phyloP scores from a whole-genome alignment of 2,113 vertebrate species.

The Bucco capensis region DNA sequence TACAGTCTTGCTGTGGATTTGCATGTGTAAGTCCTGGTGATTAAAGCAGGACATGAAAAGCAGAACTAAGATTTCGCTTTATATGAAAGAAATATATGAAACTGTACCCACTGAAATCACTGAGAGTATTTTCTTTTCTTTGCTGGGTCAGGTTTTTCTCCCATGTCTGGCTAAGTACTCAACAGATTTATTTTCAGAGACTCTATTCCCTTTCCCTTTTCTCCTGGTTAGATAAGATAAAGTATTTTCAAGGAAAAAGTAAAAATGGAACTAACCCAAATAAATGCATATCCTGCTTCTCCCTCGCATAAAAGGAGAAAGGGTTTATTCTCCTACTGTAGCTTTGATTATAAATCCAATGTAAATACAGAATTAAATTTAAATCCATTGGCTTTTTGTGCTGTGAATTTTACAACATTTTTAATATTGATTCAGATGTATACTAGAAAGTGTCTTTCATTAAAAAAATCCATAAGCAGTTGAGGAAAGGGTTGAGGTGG shows the following conservation, averaged over 20 bases:
- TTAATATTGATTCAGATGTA: constrained; percentile 19
- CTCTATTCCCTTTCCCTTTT: not conserved
- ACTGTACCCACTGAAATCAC: not conserved
- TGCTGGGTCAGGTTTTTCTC: constrained; percentile 33
- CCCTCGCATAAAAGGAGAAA: not conserved
- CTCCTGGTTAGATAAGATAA: constrained; percentile 37
- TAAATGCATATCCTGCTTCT: constrained; percentile 34
- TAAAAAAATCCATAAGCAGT: constrained; percentile 2
- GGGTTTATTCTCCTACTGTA: not conserved
- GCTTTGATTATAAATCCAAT: constrained; percentile 29
- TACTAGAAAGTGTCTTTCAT: not conserved
- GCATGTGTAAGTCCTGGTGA: not conserved
- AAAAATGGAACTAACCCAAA: constrained; percentile 11
- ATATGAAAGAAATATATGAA: not conserved
- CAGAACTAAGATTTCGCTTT: not conserved
- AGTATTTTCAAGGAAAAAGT: not conserved
- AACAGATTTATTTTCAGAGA: constrained; percentile 19
- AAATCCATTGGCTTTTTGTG: not conserved
- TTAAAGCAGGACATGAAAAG: not conserved
- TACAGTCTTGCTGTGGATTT: not conserved
- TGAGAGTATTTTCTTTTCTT: not conserved
- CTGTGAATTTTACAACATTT: constrained; percentile 33
- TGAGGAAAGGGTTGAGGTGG: not conserved
- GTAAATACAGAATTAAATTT: constrained; percentile 40
- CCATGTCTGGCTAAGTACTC: not conserved